Conservation (phyloP, 2,113 vertebrate species). For the Furnarius figulus region DNA sequence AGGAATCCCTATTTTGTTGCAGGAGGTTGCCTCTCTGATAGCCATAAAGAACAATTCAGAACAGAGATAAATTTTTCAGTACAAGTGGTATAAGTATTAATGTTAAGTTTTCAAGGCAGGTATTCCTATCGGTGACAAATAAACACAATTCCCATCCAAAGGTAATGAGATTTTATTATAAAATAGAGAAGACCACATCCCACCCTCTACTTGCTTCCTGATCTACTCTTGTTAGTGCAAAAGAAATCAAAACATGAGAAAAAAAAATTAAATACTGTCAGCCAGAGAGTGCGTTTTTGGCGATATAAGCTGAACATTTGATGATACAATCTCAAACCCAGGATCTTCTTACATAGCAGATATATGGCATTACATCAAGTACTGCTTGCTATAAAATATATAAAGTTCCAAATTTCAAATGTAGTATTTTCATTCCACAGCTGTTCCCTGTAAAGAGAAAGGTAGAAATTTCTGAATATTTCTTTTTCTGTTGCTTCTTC, state of each 20-base stretch:
- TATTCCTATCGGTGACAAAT: not conserved
- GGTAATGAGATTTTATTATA: not conserved
- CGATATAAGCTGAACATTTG: not conserved
- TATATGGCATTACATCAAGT: not conserved
- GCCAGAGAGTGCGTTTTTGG: not conserved
- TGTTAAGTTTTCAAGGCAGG: not conserved
- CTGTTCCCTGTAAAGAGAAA: not conserved
- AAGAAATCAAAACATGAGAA: not conserved
- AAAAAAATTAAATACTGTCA: not conserved
- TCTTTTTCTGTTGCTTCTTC: not conserved
- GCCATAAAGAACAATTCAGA: not conserved
- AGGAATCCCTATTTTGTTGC: not conserved
- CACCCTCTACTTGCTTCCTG: not conserved
- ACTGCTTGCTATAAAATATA: not conserved
- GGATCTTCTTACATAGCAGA: not conserved
- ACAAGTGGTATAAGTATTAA: not conserved
- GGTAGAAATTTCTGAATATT: not conserved
- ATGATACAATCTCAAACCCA: not conserved
- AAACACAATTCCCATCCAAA: not conserved
- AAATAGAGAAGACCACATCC: not conserved
- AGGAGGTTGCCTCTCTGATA: not conserved
- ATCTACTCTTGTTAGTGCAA: not conserved
- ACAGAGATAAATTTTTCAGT: not conserved
- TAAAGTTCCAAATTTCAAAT: not conserved
- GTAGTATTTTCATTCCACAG: not conserved